Evolutionary conservation across 2,888 invertebrate genomes (phyloP).

Genomic region (Heliconius aoede): DNA sequence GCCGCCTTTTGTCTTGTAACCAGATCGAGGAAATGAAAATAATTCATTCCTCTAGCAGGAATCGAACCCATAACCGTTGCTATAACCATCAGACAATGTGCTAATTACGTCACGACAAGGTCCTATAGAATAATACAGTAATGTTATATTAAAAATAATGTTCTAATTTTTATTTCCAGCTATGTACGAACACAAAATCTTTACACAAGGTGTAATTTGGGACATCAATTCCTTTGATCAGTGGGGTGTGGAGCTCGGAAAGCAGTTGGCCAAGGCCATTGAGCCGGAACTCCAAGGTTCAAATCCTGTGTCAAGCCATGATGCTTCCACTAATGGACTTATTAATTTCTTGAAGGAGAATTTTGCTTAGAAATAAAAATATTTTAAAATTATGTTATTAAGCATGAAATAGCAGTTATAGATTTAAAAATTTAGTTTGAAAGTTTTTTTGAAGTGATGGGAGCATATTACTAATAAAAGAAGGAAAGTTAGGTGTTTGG

Average conservation of each 20-base stretch:
- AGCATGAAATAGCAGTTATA: not conserved
- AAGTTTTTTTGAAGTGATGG: not conserved
- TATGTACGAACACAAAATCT: constrained; percentile 99
- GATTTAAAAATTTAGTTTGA: not conserved
- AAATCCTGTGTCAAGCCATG: constrained; percentile 90
- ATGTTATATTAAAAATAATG: no score
- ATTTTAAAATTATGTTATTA: not conserved
- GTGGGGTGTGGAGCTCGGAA: constrained; percentile 99
- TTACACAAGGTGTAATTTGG: constrained; percentile 99
- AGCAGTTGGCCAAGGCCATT: constrained; percentile 98
- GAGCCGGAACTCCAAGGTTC: constrained; percentile 93
- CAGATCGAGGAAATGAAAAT: no score
- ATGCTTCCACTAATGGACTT: constrained; percentile 97
- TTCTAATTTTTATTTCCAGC: constrained; percentile 82
- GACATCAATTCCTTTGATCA: constrained; percentile 99
- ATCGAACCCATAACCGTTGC: not conserved
- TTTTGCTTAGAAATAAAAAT: constrained; percentile 51
- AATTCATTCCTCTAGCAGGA: not conserved
- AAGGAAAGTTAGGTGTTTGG: no score
- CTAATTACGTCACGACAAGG: no score
- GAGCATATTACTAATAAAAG: no score
- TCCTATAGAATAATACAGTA: no score
- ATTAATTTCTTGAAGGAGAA: constrained; percentile 96
- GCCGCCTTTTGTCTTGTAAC: no score
- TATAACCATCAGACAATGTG: no score